phyloP scores from a whole-genome alignment of 2,797 vertebrate species.

The Lithobates sylvaticus region DNA sequence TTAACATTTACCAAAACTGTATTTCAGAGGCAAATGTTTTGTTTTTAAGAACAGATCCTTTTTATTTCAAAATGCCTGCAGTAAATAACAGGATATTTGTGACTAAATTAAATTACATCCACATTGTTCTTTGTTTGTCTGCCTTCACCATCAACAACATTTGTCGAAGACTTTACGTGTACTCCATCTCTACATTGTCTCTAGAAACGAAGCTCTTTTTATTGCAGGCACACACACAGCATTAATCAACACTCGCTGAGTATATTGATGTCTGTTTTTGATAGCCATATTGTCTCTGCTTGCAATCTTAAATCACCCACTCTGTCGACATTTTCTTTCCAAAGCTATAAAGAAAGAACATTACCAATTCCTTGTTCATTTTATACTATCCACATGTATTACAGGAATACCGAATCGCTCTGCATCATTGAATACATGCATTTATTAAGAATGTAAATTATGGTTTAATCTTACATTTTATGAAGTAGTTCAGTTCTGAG shows the following conservation, averaged over 20 bases:
- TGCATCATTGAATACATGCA: neutral
- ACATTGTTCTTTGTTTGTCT: slow-evolving; percentile 10
- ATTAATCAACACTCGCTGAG: slow-evolving; percentile 54
- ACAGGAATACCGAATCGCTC: neutral
- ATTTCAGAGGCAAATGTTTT: too few relatives aligned
- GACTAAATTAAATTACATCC: slow-evolving; percentile 20
- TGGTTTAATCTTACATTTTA: neutral
- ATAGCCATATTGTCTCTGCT: slow-evolving; percentile 57
- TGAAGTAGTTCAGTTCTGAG: neutral
- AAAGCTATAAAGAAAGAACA: slow-evolving; percentile 29
- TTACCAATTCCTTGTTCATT: slow-evolving; percentile 14
- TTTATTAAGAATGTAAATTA: neutral
- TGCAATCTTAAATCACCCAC: slow-evolving; percentile 53
- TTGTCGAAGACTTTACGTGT: slow-evolving; percentile 8
- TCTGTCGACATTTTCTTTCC: slow-evolving; percentile 25
- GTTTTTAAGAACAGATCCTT: too few relatives aligned
- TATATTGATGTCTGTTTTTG: slow-evolving; percentile 56
- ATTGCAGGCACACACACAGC: slow-evolving; percentile 51
- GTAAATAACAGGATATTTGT: slow-evolving; percentile 13
- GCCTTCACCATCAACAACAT: neutral
- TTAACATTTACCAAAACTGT: too few relatives aligned
- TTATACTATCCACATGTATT: slow-evolving; percentile 6
- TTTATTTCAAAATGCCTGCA: neutral
- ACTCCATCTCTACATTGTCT: slow-evolving; percentile 23
- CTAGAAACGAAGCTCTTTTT: slow-evolving; percentile 42